A percentile compares a stretch with the other conserved stretches of the same genome.
phyloP scores from a whole-genome alignment of 2,888 invertebrate species.

The Heliconius ethilla region DNA sequence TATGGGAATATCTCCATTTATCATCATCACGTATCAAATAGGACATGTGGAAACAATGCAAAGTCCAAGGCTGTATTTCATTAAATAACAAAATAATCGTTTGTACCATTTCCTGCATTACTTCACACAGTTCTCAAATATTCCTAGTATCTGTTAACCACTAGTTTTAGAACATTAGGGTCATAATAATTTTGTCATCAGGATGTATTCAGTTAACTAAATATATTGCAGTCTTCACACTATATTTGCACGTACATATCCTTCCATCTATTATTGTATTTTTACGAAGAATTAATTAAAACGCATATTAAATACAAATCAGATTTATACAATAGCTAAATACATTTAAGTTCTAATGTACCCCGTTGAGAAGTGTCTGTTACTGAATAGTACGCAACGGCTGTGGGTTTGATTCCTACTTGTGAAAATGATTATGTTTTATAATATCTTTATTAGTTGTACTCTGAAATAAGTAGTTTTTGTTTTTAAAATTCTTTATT shows the following conservation, averaged over 20 bases:
- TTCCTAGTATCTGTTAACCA: conserved; percentile 58
- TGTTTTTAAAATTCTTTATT: too few species aligned
- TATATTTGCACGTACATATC: background rate
- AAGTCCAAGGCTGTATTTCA: conserved; percentile 24
- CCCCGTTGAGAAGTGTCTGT: background rate
- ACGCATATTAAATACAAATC: background rate
- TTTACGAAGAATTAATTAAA: background rate
- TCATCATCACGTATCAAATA: conserved; percentile 15
- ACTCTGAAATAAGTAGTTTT: too few species aligned
- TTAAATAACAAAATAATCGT: conserved; percentile 26
- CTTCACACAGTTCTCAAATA: conserved; percentile 59
- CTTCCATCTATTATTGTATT: background rate
- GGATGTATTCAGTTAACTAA: conserved; percentile 45
- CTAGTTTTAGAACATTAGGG: conserved; percentile 56
- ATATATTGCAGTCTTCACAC: conserved; percentile 22
- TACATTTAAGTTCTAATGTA: background rate
- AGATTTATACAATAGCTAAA: background rate
- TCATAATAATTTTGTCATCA: conserved; percentile 53
- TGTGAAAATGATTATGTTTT: background rate
- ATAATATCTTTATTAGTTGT: background rate
- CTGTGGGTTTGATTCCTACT: background rate
- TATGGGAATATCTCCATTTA: conserved; percentile 4
- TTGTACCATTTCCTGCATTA: conserved; percentile 61
- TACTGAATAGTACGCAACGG: background rate
- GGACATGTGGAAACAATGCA: background rate